phyloP scores from a whole-genome alignment of 2,113 vertebrate genomes.

The Platycercus adscitus region DNA sequence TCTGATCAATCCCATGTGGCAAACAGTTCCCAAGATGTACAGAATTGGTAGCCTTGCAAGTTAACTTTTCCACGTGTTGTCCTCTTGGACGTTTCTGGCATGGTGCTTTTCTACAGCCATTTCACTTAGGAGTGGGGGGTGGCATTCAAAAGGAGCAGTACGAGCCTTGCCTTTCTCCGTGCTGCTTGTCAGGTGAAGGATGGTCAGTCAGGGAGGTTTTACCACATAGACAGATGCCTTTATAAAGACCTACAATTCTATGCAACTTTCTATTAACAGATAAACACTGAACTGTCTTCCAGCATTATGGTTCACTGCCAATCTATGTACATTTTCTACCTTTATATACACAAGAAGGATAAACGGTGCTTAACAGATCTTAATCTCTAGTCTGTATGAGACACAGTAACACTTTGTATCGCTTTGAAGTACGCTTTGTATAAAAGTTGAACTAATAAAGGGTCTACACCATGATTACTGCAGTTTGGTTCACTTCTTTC shows the following conservation, averaged over 20 bases:
- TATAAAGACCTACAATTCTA: constrained; percentile 42
- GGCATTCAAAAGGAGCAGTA: neutral
- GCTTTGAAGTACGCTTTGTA: constrained; percentile 50
- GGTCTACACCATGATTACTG: neutral
- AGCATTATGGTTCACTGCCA: constrained; percentile 40
- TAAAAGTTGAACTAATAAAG: constrained; percentile 53
- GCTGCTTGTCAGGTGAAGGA: neutral
- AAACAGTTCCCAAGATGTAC: neutral
- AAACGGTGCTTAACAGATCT: neutral
- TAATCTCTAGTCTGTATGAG: neutral
- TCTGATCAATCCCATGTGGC: neutral
- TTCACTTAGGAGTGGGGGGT: neutral
- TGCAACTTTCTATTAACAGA: constrained; percentile 57
- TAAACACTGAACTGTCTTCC: constrained; percentile 35
- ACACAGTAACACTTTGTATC: constrained; percentile 39
- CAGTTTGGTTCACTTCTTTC: neutral
- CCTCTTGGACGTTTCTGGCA: neutral
- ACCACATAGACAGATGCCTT: neutral
- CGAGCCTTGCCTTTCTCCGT: neutral
- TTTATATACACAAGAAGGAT: constrained; percentile 3
- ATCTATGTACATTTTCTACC: constrained; percentile 28
- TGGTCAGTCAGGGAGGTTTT: neutral
- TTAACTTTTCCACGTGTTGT: neutral
- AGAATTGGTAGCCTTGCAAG: neutral
- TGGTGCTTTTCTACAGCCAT: neutral